Base-by-base conservation (phyloP, 2,888 invertebrate species). In the Nematopogon swammerdamellus region DNA sequence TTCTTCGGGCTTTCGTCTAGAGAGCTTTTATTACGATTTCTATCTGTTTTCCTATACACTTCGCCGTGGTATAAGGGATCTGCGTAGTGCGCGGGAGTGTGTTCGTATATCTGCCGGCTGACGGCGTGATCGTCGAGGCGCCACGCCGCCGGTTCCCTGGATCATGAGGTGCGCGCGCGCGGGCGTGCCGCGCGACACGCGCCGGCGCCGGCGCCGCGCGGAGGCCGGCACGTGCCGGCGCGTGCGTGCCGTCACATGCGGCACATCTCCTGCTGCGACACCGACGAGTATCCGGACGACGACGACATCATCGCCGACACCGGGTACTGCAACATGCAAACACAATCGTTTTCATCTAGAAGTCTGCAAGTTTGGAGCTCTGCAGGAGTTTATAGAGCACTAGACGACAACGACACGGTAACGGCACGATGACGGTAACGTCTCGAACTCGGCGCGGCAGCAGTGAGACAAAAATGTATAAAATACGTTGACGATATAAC, bases 221-320 rank as follows among this genome's bases (percentile, higher is more conserved):
- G 64, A 19, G 66, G 64, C 16, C 72, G 68, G 55, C 72, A 67
- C 3, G 68, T 65, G 18, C 77, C 73, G 57, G 73, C 71, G 55
- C 80, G 72, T 47, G 80, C 79, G 60, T 83, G 82, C 57, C 83
- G 85, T 85, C 85, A 86, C 82, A 85, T 83, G n/a, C 84, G 81
- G 64, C 84, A 85, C 70, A 85, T 80, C 64, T 85, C 86, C 58
- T 85, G 85, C 61, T 85, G 85, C 43, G 83, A 80, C 53, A 85
- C 85, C 44, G 85, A 85, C 16, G 85, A 82, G 63, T 86, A 86
- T 49, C 74, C 71, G 50, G 70, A 68, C 29, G 62, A 59, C 72
- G 70, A 68, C 30, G 62, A 59, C 72, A 80, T 80, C 79, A 79
- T 79, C 51, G 79, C 71, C n/a, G 79, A 64, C 49, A 80, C 75